Percentiles rank a stretch among this genome's conserved stretches.
Evolutionary conservation across 2,797 vertebrate species (phyloP).

Genomic region (Crocidura indochinensis): DNA sequence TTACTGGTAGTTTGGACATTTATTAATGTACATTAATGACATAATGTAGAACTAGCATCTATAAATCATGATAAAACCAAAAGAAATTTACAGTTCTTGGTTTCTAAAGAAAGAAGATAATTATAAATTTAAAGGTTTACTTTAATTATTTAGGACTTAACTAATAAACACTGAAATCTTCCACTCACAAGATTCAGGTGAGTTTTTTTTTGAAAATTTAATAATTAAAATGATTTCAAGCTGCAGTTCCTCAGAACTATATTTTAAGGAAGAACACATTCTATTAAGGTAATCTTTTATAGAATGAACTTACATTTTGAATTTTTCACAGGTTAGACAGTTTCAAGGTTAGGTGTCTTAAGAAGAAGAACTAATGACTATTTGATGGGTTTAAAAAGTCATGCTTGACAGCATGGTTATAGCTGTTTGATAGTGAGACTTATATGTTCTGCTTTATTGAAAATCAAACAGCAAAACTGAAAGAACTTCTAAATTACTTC

Average conservation of each 20-base stretch:
- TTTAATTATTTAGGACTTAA: slow-evolving; percentile 1
- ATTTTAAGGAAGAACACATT: slow-evolving; percentile 64
- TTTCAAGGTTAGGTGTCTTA: slow-evolving; percentile 83
- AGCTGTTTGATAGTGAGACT: slow-evolving; percentile 83
- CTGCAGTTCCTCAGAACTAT: slow-evolving; percentile 58
- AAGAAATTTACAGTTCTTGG: slow-evolving; percentile 38
- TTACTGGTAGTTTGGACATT: neutral
- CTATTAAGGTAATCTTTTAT: slow-evolving; percentile 72
- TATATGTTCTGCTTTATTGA: slow-evolving; percentile 85
- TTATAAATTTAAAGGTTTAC: slow-evolving; percentile 30
- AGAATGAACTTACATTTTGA: slow-evolving; percentile 55
- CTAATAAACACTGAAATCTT: slow-evolving; percentile 4
- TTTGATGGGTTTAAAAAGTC: slow-evolving; percentile 87
- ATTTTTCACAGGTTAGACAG: slow-evolving; percentile 80
- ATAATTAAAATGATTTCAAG: slow-evolving; percentile 61
- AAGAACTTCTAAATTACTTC: slow-evolving; percentile 79
- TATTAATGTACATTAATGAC: slow-evolving; percentile 37
- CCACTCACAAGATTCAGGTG: slow-evolving; percentile 3
- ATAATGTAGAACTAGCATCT: neutral
- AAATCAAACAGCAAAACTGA: slow-evolving; percentile 83
- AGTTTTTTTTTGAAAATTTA: slow-evolving; percentile 60
- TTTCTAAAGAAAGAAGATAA: slow-evolving; percentile 12
- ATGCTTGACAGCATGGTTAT: slow-evolving; percentile 83
- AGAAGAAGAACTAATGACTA: slow-evolving; percentile 82
- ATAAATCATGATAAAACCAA: slow-evolving; percentile 28